These are phyloP conservation scores for Volucella bombylans DNA, from an alignment of 2,888 invertebrate genomes.

Conservation along the genomic window DNA sequence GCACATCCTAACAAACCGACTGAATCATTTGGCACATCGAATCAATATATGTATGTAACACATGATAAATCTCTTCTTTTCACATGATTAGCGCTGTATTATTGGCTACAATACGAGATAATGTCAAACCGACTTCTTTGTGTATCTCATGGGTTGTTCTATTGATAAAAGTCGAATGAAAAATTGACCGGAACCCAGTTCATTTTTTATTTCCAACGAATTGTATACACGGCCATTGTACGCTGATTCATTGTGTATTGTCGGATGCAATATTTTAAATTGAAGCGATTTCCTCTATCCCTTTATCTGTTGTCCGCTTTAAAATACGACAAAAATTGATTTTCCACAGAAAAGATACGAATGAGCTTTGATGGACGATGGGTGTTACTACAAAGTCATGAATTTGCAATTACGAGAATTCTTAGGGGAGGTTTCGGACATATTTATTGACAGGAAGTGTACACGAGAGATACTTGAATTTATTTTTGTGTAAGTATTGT, in stretches of 20 bases:
- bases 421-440: constrained; percentile 46
- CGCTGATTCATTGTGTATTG: constrained; percentile 63
- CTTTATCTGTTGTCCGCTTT: constrained; percentile 56
- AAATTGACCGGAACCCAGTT: constrained; percentile 73
- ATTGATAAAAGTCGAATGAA: constrained; percentile 55
- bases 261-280: constrained; percentile 74
- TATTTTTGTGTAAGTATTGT: too few relatives aligned
- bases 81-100: constrained; percentile 72
- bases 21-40: constrained; percentile 65
- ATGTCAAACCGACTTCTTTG: constrained; percentile 33
- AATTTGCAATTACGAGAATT: constrained; percentile 60
- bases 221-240: constrained; percentile 57
- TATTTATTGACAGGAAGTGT: constrained; percentile 70
- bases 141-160: constrained; percentile 15
- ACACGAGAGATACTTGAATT: constrained; percentile 50
- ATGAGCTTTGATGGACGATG: constrained; percentile 11
- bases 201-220: constrained; percentile 65
- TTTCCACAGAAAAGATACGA: constrained; percentile 35
- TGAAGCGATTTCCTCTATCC: constrained; percentile 67
- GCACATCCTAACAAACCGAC: neutral
- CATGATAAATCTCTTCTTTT: constrained; percentile 70
- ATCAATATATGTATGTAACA: constrained; percentile 44
- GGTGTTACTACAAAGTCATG: constrained; percentile 62
- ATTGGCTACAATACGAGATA: constrained; percentile 47
- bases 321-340: constrained; percentile 67